phyloP scores from a whole-genome alignment of 2,113 vertebrate species.

The Crotalus helleri region DNA sequence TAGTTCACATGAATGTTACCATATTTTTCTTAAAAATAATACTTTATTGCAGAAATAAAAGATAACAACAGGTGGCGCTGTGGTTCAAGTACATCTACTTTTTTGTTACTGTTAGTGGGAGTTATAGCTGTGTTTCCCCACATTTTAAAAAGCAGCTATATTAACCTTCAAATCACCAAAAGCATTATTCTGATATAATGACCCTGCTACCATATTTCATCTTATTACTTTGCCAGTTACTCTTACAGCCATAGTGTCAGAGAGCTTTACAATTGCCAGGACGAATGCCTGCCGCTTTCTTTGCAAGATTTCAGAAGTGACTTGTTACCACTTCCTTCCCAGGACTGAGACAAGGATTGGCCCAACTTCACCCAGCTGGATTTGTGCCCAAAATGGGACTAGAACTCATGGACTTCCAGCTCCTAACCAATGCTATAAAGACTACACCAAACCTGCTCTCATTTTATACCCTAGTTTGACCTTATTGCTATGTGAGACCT shows the following conservation, averaged over 20 bases:
- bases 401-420: neutral
- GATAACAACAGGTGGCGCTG: constrained; percentile 75
- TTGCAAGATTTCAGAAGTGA: neutral
- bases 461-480: neutral
- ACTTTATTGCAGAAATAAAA: constrained; percentile 51
- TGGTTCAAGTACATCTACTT: constrained; percentile 71
- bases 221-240: neutral
- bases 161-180: constrained; percentile 38
- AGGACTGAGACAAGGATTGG: neutral
- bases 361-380: neutral
- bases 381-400: neutral
- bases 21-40: rapidly evolving
- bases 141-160: constrained; percentile 33
- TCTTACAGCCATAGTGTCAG: neutral
- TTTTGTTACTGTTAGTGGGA: neutral
- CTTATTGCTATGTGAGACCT: neutral
- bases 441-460: neutral
- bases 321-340: neutral
- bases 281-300: neutral
- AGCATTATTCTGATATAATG: constrained; percentile 20
- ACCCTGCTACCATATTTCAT: neutral
- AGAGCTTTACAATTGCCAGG: neutral
- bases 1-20: neutral
- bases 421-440: neutral
- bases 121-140: constrained; percentile 20